Evolutionary conservation across 1,140 invertebrate species (phyloP).

Genomic region (Drosophila aff.): DNA sequence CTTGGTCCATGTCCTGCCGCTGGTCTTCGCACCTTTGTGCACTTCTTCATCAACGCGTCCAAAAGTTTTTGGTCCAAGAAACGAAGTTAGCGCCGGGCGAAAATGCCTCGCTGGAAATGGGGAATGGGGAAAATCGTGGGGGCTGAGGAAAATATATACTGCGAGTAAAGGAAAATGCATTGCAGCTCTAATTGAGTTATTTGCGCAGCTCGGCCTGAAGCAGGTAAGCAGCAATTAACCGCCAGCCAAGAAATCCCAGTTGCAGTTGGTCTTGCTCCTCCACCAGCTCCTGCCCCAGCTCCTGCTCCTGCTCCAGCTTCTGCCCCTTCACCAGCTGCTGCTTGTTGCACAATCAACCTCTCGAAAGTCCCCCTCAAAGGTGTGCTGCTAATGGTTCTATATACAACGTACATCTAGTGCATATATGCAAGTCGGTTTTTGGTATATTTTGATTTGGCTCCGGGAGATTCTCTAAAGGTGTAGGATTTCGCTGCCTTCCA

Average conservation of each 20-base stretch:
- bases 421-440: background rate
- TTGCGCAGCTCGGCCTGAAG: conserved; percentile 59
- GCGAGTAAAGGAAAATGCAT: background rate
- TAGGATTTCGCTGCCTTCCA: background rate
- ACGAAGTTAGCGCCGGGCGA: conserved; percentile 60
- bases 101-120: conserved; percentile 20
- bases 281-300: background rate
- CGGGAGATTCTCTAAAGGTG: background rate
- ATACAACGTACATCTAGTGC: background rate
- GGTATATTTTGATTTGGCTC: conserved; percentile 7
- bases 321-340: background rate
- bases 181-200: conserved; percentile 76
- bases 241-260: conserved; percentile 1
- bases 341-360: conserved; percentile 8
- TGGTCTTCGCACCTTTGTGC: conserved; percentile 63
- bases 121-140: background rate
- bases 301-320: background rate
- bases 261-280: background rate
- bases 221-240: conserved; percentile 52
- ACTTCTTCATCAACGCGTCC: conserved; percentile 76
- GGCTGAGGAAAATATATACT: background rate
- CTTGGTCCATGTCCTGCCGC: conserved; percentile 7
- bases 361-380: conserved; percentile 4
- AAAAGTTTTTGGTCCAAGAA: conserved; percentile 48
- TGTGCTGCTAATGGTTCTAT: conserved; percentile 4